Evolutionary conservation across 2,113 vertebrate species (phyloP).

Genomic region (Manacus vitellinus): DNA sequence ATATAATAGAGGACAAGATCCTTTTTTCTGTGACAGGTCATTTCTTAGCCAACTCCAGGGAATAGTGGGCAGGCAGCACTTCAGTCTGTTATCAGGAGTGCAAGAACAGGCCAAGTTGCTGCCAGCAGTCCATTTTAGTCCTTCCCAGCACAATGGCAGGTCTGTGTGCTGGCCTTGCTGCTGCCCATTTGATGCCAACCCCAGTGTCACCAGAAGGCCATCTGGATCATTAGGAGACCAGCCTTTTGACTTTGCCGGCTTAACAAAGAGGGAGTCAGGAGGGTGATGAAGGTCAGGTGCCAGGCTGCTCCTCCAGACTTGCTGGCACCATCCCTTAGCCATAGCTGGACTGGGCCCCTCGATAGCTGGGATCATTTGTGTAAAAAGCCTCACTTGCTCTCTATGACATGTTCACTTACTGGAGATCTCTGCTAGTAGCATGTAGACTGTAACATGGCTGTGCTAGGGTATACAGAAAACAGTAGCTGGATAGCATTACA

Average conservation of each 20-base stretch:
- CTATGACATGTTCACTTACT: not conserved
- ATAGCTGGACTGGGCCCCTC: not conserved
- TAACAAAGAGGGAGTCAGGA: not conserved
- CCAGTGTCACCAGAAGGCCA: not conserved
- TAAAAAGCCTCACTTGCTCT: not conserved
- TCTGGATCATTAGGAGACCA: conserved; percentile 23
- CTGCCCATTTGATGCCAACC: not conserved
- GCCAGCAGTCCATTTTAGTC: not conserved
- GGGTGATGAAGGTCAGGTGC: not conserved
- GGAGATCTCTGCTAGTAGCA: not conserved
- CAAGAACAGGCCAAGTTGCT: not conserved
- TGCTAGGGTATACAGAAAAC: not conserved
- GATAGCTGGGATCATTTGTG: not conserved
- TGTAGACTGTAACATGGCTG: not conserved
- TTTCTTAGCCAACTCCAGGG: not conserved
- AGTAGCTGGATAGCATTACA: not conserved
- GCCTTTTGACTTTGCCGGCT: not conserved
- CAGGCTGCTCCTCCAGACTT: not conserved
- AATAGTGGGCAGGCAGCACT: not conserved
- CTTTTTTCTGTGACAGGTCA: not conserved
- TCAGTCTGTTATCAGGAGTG: not conserved
- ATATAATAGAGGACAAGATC: not conserved
- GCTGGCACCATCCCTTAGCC: not conserved
- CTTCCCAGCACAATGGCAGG: not conserved
- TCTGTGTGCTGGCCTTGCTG: not conserved